Evolutionary conservation across 2,113 vertebrate species (phyloP).

Genomic region (Syrmaticus mikado): DNA sequence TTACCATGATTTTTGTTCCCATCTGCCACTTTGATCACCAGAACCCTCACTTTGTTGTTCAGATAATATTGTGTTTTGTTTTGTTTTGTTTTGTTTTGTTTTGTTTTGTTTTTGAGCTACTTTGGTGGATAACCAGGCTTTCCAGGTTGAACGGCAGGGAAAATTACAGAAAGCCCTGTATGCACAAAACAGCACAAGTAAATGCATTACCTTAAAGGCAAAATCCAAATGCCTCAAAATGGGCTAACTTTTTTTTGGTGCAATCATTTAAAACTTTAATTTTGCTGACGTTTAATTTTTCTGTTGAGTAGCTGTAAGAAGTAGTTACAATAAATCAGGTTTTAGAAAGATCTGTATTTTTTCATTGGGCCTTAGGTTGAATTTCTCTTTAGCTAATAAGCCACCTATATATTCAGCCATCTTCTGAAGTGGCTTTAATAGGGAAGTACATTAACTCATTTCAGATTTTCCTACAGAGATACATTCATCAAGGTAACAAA

Average conservation of each 20-base stretch:
- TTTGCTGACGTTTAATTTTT: conserved; percentile 46
- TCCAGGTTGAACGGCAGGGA: not conserved
- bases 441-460: conserved; percentile 13
- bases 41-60: not conserved
- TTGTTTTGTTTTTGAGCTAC: not conserved
- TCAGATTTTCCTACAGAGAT: conserved; percentile 49
- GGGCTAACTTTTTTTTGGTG: not conserved
- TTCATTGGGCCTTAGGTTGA: conserved; percentile 1
- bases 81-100: not conserved
- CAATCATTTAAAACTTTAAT: not conserved
- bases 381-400: conserved; percentile 36
- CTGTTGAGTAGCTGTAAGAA: not conserved
- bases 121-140: not conserved
- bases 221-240: not conserved
- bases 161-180: not conserved
- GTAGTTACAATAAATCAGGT: conserved; percentile 28
- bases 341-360: conserved; percentile 10
- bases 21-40: not conserved
- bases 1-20: not conserved
- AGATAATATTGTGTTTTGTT: not conserved
- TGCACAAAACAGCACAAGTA: not conserved
- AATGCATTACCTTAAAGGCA: not conserved
- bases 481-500: conserved; percentile 58
- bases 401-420: conserved; percentile 5
- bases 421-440: conserved; percentile 42